Evolutionary conservation across 2,113 vertebrate species (phyloP), one percentile per base, ranked within the genome.

Genomic region (Cacatua alba): DNA sequence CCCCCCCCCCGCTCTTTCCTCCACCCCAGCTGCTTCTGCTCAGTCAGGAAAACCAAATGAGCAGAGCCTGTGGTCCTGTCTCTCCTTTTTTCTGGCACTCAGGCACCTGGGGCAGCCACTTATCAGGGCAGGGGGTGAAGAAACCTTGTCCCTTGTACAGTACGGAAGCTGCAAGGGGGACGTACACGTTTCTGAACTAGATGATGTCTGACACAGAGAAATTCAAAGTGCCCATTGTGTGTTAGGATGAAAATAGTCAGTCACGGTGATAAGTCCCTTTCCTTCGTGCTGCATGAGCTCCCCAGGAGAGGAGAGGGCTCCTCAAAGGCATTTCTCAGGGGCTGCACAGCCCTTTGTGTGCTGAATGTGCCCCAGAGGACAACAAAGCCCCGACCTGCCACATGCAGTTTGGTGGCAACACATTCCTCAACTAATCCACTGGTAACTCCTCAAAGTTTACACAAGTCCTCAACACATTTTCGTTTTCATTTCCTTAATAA

Each of bases 161-260:
- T 0, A 20, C 33, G 49, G 85, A 53, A 71, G 69, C 51, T 37
- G 63, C 80, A 65, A 57, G 0, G 1, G 1, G 51, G 69, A 60
- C 20, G 10, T 3, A 16, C 7, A 20, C 3, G 11, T 62, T 76
- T 55, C 75, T 53, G 51, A 23, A 37, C 49, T 10, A 29, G 43
- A 7, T 35, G 29, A 37, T 75, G 43, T 44, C 70, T 9, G 1
- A 15, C 67, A 5, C 0, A 0, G 63, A 31, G 64, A 28, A n/a
- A 35, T 28, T 0, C 67, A 43, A 39, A 10, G 53, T 4, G 49
- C 51, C 20, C 25, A 1, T 0, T 2, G 31, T 11, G 60, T 35
- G 2, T 24, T 19, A 39, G 53, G 67, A 13, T 77, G 82, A 8
- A 49, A 70, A 65, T 1, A 26, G 41, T 33, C 48, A 8, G 37